These are phyloP conservation scores for Noctua pronuba DNA, from an alignment of 2,888 invertebrate genomes.

Conservation along the genomic window DNA sequence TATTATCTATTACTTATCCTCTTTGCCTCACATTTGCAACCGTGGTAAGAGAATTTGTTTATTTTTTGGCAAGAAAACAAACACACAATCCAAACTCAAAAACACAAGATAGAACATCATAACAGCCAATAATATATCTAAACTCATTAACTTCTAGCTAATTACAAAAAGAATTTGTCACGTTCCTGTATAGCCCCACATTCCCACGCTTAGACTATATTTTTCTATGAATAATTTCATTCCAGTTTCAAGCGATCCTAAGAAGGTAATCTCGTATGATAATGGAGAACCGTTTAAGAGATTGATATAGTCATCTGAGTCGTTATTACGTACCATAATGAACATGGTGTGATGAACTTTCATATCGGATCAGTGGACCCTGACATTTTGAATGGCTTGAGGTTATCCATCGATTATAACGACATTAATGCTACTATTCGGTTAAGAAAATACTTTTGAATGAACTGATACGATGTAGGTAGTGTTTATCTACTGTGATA, in stretches of 20 bases:
- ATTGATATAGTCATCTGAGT: constrained; percentile 88
- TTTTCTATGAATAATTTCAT: constrained; percentile 67
- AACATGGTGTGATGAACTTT: constrained; percentile 88
- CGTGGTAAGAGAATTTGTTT: not conserved
- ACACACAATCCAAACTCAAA: not conserved
- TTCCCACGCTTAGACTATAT: constrained; percentile 57
- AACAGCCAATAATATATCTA: not conserved
- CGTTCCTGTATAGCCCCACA: constrained; percentile 23
- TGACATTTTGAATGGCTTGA: constrained; percentile 85
- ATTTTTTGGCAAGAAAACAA: not conserved
- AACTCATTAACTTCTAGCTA: constrained; percentile 32
- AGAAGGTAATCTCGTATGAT: constrained; percentile 74
- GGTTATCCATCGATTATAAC: constrained; percentile 82
- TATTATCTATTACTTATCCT: not conserved
- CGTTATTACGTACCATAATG: constrained; percentile 87
- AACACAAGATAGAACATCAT: not conserved
- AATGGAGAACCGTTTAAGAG: constrained; percentile 81
- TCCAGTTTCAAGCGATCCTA: constrained; percentile 63
- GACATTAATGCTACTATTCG: constrained; percentile 76
- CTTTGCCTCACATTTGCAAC: not conserved
- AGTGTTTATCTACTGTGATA: constrained; percentile 11
- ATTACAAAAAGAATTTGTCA: constrained; percentile 40
- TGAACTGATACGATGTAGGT: constrained; percentile 29
- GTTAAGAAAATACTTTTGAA: constrained; percentile 53
- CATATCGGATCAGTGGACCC: constrained; percentile 81